Base-by-base conservation (phyloP, 2,797 vertebrate species). In the Rachycentron canadum region DNA sequence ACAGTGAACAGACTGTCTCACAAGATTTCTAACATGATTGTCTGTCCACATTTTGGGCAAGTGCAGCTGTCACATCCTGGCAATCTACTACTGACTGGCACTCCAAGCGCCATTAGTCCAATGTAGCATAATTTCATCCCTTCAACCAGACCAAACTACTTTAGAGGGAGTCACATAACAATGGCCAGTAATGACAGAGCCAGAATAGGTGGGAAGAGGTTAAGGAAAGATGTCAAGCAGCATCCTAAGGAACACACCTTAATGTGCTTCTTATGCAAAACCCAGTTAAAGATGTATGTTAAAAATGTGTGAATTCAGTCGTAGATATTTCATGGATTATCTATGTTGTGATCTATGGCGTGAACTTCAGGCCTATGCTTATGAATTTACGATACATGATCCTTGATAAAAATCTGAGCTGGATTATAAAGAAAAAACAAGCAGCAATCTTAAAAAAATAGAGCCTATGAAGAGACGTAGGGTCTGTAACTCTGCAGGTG, bases 71-170 rank as follows among this genome's bases (percentile, higher is more conserved):
- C 86, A 88, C 72, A 76, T 74, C 56, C 47, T 55, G 61, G 59
- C 69, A 75, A 73, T 79, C 55, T 80, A 30, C 58, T n/a, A 73
- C 40, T 61, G 69, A 69, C 70, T 49, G 65, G 49, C 59, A 73
- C 70, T 83, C 76, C 34, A 74, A 73, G 45, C 73, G 61, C 78
- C 58, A 78, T 86, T 82, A 88, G 77, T 81, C 57, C 47, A 83
- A 56, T 7, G 23, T 64, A 63, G 36, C 65, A 60, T 77, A 55
- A 81, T 86, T 88, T 77, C 32, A 78, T 69, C 60, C 55, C n/a
- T 76, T 75, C 43, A 78, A 49, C 40, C 16, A 21, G 60, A 68
- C 69, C 49, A 78, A 85, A 78, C 67, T 69, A 57, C 64, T 87
- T 79, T 56, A 45, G 49, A 76, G 26, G 32, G 53, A 34, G 34